A percentile compares a stretch with the other conserved stretches of the same genome.
Conservation (phyloP, 2,888 invertebrate genomes). For the Conistra vaccinii region DNA sequence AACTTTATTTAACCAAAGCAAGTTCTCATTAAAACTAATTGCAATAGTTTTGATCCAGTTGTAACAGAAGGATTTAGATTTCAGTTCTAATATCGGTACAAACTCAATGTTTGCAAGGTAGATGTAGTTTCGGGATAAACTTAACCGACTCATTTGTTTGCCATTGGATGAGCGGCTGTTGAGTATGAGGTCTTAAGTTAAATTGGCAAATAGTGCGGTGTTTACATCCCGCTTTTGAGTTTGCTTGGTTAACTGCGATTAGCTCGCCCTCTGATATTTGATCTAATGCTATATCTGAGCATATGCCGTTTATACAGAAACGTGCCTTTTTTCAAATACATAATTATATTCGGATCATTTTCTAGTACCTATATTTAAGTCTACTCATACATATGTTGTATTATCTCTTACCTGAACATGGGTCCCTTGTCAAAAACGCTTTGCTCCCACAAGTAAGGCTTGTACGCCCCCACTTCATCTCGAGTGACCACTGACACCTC, state of each 20-base stretch:
- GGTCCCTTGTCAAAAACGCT: conserved; percentile 98
- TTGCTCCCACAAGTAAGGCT: conserved; percentile 98
- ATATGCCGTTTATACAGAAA: neutral
- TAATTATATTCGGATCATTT: neutral
- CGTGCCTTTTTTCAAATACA: neutral
- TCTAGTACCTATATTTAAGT: neutral
- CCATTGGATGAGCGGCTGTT: neutral
- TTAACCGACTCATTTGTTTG: conserved; percentile 13
- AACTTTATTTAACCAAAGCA: conserved; percentile 45
- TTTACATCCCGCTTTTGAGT: neutral
- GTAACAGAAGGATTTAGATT: conserved; percentile 22
- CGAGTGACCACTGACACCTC: conserved; percentile 98
- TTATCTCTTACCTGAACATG: conserved; percentile 94
- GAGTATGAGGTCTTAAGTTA: neutral
- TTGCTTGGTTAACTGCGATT: neutral
- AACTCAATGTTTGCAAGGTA: conserved; percentile 25
- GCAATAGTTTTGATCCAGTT: conserved; percentile 42
- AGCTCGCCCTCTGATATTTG: neutral
- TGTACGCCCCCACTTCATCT: conserved; percentile 98
- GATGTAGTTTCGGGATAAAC: conserved; percentile 13
- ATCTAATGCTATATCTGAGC: neutral
- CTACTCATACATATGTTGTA: neutral
- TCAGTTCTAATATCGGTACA: conserved; percentile 12
- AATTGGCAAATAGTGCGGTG: neutral
- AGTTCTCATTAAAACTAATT: conserved; percentile 40